phyloP scores from a whole-genome alignment of 2,797 vertebrate species.

The Champsocephalus gunnari region DNA sequence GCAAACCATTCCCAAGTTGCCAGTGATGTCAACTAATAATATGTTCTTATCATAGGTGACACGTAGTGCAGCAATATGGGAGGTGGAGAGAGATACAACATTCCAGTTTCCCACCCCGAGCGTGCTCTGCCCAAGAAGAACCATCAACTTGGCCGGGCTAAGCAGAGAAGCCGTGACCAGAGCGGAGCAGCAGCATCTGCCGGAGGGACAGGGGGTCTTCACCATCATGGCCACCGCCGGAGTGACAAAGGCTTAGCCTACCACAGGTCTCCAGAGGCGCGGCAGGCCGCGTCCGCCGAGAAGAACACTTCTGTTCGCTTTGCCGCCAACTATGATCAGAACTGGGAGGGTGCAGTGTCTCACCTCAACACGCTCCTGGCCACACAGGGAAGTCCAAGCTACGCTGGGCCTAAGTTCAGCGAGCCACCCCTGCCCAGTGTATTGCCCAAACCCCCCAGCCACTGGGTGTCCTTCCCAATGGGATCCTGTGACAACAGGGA shows the following conservation, averaged over 20 bases:
- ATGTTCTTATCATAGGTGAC: conserved; percentile 87
- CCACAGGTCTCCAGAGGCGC: conserved; percentile 86
- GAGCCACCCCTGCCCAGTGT: conserved; percentile 97
- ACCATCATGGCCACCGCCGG: conserved; percentile 85
- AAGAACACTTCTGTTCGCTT: conserved; percentile 85
- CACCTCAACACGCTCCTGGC: conserved; percentile 88
- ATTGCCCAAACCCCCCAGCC: conserved; percentile 96
- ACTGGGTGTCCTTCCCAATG: conserved; percentile 94
- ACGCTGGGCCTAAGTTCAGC: conserved; percentile 97
- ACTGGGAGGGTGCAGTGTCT: conserved; percentile 89
- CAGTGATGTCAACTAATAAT: neutral
- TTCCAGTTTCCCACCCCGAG: conserved; percentile 92
- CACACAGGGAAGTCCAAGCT: conserved; percentile 90
- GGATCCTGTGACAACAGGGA: conserved; percentile 92
- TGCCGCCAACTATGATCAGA: conserved; percentile 86
- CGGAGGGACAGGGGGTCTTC: conserved; percentile 69
- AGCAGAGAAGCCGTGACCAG: conserved; percentile 91
- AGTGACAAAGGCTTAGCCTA: conserved; percentile 85
- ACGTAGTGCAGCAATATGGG: conserved; percentile 91
- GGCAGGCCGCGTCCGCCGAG: conserved; percentile 93
- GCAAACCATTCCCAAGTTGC: neutral
- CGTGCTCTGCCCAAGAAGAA: conserved; percentile 89
- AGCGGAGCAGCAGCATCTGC: conserved; percentile 82
- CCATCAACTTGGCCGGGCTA: conserved; percentile 87
- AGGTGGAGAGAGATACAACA: conserved; percentile 95